Percentiles rank a stretch among this genome's conserved stretches.
phyloP scores from a whole-genome alignment of 2,113 vertebrate species.

The Rana temporaria region DNA sequence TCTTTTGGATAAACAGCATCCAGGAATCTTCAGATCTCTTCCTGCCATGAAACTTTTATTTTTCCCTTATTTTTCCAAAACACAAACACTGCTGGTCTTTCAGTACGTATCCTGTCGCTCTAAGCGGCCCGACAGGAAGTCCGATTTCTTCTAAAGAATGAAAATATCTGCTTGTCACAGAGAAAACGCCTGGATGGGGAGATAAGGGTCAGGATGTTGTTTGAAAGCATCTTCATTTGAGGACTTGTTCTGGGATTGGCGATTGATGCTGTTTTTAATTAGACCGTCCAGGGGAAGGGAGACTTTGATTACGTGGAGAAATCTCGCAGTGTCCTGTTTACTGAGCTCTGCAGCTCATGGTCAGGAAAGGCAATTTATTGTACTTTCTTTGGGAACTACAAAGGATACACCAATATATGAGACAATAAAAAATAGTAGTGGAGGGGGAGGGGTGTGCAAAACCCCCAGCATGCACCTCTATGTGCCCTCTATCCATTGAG shows the following conservation, averaged over 20 bases:
- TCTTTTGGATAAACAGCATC: too few species aligned
- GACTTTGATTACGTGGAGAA: too few species aligned
- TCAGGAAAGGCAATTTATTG: too few species aligned
- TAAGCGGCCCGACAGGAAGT: not conserved
- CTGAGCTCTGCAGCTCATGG: too few species aligned
- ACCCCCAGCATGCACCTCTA: too few species aligned
- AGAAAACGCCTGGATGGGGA: not conserved
- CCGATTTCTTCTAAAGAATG: constrained; percentile 1
- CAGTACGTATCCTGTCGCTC: not conserved
- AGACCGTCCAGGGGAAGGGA: not conserved
- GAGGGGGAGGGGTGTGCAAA: too few species aligned
- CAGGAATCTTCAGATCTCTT: too few species aligned
- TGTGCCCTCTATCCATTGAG: too few species aligned
- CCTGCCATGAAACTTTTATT: not conserved
- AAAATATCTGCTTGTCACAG: constrained; percentile 22
- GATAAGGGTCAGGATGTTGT: constrained; percentile 32
- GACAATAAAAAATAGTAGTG: too few species aligned
- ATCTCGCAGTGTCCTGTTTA: too few species aligned
- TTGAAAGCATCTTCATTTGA: not conserved
- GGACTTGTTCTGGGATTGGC: not conserved
- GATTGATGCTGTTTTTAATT: not conserved
- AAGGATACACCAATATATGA: too few species aligned
- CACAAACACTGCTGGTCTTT: not conserved
- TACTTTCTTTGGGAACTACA: too few species aligned
- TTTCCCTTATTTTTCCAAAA: not conserved